Base-by-base conservation (phyloP, 1,140 invertebrate genomes). In the Mercenaria mercenaria region DNA sequence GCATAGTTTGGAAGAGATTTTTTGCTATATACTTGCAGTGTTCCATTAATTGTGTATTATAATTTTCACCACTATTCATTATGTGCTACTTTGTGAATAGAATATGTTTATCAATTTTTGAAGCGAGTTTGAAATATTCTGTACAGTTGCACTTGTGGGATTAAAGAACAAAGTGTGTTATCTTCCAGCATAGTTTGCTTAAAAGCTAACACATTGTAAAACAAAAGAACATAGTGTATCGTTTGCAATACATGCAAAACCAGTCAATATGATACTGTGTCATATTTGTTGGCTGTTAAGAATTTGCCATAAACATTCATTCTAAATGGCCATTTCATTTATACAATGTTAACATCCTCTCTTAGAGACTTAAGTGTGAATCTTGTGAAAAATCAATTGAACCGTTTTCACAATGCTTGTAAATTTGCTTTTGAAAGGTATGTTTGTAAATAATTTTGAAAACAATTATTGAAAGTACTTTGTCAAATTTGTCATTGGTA, bases 401-500 rank as follows among this genome's bases (percentile, higher is more conserved):
- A 67, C 11, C 32, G n/a, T n/a, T 72, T 72, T 72, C 32, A 37
- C 11, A 20, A 26, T 39, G 67, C 67, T 47, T 72, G 67, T 72
- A 72, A 39, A 67, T n/a, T 72, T 72, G 67, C 67, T 72, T 72
- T 39, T 72, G 32, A 34, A 72, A 39, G 67, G 34, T 72, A 29
- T 72, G 34, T 39, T 72, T 72, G 67, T 72, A 72, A 37, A 72
- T 72, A 72, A 39, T 72, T 26, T 72, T 39, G 34, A 72, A 72
- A 72, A 72, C 10, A 32, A 67, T 39, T 18, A 72, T 39, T 64
- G 59, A 64, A 64, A 26, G 26, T 39, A 37, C 23, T 72, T 72
- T 72, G 67, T 72, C 67, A 37, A 29, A 72, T 72, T 72, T 72
- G 67, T 72, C 67, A 72, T 39, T 72, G 67, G 67, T 72, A 72